A percentile compares a stretch with the other conserved stretches of the same genome.
Conservation (phyloP, 1,140 invertebrate species). For the Trypoxylus dichotomus region DNA sequence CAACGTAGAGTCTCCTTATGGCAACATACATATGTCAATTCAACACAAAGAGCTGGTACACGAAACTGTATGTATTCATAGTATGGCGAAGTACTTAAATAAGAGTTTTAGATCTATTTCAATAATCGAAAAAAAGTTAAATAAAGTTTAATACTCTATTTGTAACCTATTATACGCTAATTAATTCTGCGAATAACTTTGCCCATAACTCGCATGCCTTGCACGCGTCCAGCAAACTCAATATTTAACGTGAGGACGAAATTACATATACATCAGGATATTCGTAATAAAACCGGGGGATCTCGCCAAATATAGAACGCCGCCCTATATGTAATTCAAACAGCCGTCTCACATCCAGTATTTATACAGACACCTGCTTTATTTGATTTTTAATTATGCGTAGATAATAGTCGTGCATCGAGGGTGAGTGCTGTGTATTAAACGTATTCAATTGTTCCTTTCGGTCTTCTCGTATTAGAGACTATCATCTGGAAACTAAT, state of each 20-base stretch:
- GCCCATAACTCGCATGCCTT: background rate
- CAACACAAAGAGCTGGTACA: no score
- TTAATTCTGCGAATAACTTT: background rate
- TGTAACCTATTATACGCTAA: background rate
- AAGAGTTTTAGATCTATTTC: background rate
- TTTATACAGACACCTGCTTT: conserved; percentile 17
- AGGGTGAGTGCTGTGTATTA: background rate
- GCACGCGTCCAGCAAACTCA: background rate
- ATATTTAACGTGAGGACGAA: background rate
- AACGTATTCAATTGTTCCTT: background rate
- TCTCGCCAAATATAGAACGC: background rate
- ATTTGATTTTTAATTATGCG: conserved; percentile 21
- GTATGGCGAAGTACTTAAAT: no score
- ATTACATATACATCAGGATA: background rate
- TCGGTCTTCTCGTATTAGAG: background rate
- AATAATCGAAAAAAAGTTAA: no score
- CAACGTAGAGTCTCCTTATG: no score
- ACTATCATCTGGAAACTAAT: background rate
- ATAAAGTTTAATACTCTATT: background rate
- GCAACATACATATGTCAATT: no score
- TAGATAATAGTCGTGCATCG: background rate
- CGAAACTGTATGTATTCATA: no score
- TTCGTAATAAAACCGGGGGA: background rate
- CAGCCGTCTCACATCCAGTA: background rate
- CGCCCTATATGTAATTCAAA: background rate